Percentiles rank a stretch among this genome's conserved stretches.
Conservation (phyloP, 2,888 invertebrate genomes). For the Latrodectus elegans region DNA sequence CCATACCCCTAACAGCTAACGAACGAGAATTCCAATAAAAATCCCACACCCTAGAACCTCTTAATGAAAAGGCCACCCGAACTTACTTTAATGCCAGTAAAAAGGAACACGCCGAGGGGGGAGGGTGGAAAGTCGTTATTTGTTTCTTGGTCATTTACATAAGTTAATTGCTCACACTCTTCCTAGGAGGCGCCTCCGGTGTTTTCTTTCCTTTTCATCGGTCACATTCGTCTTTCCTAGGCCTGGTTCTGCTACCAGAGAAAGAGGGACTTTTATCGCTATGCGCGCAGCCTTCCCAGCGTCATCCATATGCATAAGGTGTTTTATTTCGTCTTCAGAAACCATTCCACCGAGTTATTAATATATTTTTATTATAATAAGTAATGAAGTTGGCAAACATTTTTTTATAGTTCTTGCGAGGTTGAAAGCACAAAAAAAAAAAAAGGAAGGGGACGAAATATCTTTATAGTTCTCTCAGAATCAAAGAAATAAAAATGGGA, state of each 20-base stretch:
- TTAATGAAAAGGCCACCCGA: constrained; percentile 48
- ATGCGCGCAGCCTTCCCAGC: constrained; percentile 15
- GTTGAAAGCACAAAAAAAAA: background rate
- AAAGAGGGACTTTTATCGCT: constrained; percentile 30
- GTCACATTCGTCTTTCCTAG: constrained; percentile 39
- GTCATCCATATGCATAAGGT: constrained; percentile 60
- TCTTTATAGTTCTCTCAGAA: too few species aligned
- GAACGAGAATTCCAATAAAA: constrained; percentile 62
- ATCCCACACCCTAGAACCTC: constrained; percentile 61
- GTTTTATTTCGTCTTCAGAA: constrained; percentile 36
- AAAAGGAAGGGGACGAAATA: background rate
- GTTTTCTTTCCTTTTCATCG: constrained; percentile 51
- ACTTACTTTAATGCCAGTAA: background rate
- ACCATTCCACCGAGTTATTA: constrained; percentile 5
- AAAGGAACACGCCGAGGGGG: constrained; percentile 3
- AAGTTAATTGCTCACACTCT: constrained; percentile 66
- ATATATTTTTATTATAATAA: constrained; percentile 14
- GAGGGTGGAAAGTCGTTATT: constrained; percentile 35
- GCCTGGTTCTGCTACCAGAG: background rate
- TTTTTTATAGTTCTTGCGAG: background rate
- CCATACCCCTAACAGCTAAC: constrained; percentile 50
- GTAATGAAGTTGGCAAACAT: constrained; percentile 3
- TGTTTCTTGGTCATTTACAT: constrained; percentile 67
- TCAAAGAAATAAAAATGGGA: too few species aligned
- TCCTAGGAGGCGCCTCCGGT: constrained; percentile 12